These are phyloP conservation scores for Anolis carolinensis DNA, from an alignment of 2,113 vertebrate species.

Conservation along the genomic window DNA sequence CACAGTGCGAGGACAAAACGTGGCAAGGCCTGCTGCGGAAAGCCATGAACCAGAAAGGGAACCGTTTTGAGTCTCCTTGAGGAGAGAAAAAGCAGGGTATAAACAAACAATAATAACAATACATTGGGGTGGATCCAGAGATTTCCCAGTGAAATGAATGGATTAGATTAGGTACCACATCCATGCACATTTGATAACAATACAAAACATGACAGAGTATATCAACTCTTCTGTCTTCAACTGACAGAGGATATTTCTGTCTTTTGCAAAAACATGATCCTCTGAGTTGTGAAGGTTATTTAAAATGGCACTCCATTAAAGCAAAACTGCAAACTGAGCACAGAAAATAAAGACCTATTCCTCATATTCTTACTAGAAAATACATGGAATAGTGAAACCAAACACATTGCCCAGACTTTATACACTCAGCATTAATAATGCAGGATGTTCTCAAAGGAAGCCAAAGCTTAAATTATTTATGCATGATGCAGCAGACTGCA, in stretches of 20 bases:
- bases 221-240: background rate
- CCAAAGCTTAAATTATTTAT: conserved; percentile 23
- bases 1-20: background rate
- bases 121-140: background rate
- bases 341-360: background rate
- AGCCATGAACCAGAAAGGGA: background rate
- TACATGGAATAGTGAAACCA: conserved; percentile 5
- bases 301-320: background rate
- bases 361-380: background rate
- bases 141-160: background rate
- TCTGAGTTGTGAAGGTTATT: background rate
- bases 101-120: no score
- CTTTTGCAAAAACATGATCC: background rate
- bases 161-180: background rate
- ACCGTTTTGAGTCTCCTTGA: no score
- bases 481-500: background rate
- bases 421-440: conserved; percentile 29
- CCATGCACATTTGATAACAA: background rate
- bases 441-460: conserved; percentile 10
- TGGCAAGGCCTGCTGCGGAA: background rate
- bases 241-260: background rate
- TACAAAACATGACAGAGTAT: background rate
- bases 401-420: background rate
- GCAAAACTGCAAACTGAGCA: background rate
- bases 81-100: no score